These are phyloP conservation scores for Antennarius maculatus DNA, from an alignment of 2,797 vertebrate genomes.

Conservation along the genomic window DNA sequence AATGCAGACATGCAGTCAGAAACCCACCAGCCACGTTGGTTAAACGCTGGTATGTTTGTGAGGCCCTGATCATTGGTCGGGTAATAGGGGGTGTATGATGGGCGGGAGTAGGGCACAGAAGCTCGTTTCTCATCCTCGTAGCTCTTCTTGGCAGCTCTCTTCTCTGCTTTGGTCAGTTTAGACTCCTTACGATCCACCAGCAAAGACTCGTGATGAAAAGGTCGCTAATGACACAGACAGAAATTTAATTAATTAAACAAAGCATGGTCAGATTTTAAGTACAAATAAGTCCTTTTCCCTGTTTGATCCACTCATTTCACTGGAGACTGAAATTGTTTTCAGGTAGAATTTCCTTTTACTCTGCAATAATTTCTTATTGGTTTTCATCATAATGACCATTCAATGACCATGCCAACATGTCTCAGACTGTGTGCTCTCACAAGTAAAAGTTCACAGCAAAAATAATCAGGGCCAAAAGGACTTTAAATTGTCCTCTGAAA, in stretches of 20 bases:
- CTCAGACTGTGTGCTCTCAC: neutral
- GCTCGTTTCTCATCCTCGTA: constrained; percentile 99
- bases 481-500: neutral
- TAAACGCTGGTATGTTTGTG: constrained; percentile 93
- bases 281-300: neutral
- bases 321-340: neutral
- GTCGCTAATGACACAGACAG: constrained; percentile 80
- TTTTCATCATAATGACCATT: neutral
- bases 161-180: constrained; percentile 98
- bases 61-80: constrained; percentile 92
- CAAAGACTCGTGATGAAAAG: constrained; percentile 97
- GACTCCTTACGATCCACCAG: constrained; percentile 96
- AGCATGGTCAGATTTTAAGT: neutral
- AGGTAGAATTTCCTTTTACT: neutral
- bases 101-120: constrained; percentile 94
- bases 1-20: neutral
- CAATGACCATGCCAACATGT: too few relatives aligned
- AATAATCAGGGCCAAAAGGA: neutral
- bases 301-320: neutral
- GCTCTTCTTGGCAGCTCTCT: constrained; percentile 97
- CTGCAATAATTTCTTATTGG: neutral
- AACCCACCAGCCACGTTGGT: constrained; percentile 89
- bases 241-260: constrained; percentile 6
- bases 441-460: neutral
- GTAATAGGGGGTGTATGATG: constrained; percentile 97